Evolutionary conservation across 2,888 invertebrate genomes (phyloP), one percentile per base, ranked within the genome.

Genomic region (Drosophila phalerata): DNA sequence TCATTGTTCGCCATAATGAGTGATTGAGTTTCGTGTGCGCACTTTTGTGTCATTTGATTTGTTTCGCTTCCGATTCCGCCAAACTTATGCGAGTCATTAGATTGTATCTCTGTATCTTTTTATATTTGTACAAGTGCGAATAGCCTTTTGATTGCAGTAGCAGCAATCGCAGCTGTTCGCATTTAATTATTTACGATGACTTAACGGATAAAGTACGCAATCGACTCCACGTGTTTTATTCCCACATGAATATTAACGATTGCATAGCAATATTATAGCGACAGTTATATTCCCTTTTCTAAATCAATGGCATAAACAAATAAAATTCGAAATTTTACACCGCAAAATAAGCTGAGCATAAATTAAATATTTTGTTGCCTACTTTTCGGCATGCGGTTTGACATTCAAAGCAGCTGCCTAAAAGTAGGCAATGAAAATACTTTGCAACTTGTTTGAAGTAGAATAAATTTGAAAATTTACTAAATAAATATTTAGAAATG

Each of bases 11-110:
- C 25, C 62, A 68, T 87, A 87, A 87, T 87, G 85, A 79, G 69
- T 73, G 76, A 70, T 79, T 73, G 85, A 68, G 75, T 81, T 77
- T 80, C 69, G 72, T 66, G 71, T 84, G 76, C 62, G 57, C 84
- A 81, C 49, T 72, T 74, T 70, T 69, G 70, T 49, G 73, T 58
- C 72, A 72, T 58, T 83, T 74, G 80, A 84, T 87, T 88, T 72
- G 79, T 70, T 77, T 77, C 66, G 84, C 88, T 85, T 85, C 85
- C 85, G 88, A 85, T 83, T 85, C 67, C 76, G 73, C 56, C 48
- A 76, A 65, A 61, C 78, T 77, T 61, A 60, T 62, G 69, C 68
- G 57, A 86, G 75, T 86, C 83, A 77, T 86, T 81, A 70, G 81
- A 83, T 88, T 68, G 65, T 80, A 72, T 88, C 64, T 58, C 64